These are phyloP conservation scores for Verasper variegatus DNA, from an alignment of 2,113 vertebrate species.

Conservation along the genomic window DNA sequence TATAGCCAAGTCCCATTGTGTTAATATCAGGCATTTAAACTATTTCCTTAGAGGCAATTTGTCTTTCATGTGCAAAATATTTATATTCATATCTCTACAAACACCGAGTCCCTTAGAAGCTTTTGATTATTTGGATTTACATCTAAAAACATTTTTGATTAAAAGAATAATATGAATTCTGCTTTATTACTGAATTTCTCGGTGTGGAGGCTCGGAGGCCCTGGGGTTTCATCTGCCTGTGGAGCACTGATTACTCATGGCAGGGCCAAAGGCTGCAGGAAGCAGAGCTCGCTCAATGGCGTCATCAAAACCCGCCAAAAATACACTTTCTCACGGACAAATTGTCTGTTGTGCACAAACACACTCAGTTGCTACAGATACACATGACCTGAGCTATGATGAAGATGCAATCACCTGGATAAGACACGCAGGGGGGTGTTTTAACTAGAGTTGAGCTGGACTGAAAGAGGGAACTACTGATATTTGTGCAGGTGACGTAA, in stretches of 20 bases:
- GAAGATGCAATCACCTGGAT: not conserved
- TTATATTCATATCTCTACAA: conserved; percentile 17
- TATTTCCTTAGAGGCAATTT: not conserved
- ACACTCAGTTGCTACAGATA: not conserved
- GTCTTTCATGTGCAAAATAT: conserved; percentile 4
- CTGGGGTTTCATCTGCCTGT: conserved; percentile 24
- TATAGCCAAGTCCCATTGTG: not conserved
- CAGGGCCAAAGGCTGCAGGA: conserved; percentile 53
- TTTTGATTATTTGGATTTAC: conserved; percentile 4
- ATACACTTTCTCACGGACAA: not conserved
- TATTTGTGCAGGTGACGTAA: not conserved
- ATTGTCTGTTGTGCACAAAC: not conserved
- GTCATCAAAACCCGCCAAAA: conserved; percentile 40
- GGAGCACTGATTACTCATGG: conserved; percentile 56
- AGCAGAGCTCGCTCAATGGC: conserved; percentile 20
- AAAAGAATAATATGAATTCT: not conserved
- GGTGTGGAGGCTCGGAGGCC: conserved; percentile 13
- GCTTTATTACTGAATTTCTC: not conserved
- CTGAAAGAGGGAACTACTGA: not conserved
- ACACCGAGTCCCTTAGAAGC: conserved; percentile 1
- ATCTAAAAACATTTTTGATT: conserved; percentile 1
- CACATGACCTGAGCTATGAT: not conserved
- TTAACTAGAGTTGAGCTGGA: no score
- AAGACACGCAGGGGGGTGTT: not conserved
- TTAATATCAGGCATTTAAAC: not conserved